Percentiles rank a stretch among this genome's conserved stretches.
Conservation (phyloP, 2,113 vertebrate genomes). For the Alligator sinensis region DNA sequence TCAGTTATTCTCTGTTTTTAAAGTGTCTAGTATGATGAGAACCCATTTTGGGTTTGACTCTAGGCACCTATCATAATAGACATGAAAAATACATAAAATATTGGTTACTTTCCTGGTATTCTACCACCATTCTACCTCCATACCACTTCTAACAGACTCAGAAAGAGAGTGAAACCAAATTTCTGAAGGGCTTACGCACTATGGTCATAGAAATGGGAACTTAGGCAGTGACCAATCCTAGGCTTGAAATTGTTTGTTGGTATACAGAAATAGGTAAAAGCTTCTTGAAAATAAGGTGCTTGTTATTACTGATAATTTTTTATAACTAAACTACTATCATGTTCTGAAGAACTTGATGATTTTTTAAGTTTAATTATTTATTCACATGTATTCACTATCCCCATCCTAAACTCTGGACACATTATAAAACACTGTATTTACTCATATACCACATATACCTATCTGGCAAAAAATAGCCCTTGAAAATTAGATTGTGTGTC, state of each 20-base stretch:
- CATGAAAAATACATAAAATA: background rate
- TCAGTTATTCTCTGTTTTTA: background rate
- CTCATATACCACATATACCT: too few species aligned
- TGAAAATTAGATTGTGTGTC: too few species aligned
- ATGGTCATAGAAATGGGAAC: background rate
- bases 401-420: background rate
- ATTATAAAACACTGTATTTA: background rate
- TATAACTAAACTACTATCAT: background rate
- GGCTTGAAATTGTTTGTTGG: background rate
- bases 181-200: background rate
- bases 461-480: background rate
- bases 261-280: too few species aligned
- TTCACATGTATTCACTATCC: background rate
- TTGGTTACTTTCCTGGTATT: background rate
- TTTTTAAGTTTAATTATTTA: background rate
- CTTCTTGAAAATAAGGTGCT: too few species aligned
- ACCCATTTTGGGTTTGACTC: background rate
- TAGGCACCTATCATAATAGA: background rate
- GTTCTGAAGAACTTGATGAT: background rate
- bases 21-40: background rate
- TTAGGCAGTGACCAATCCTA: background rate
- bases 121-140: background rate
- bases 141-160: background rate
- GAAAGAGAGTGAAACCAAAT: background rate
- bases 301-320: too few species aligned